Conservation (phyloP, 2,888 invertebrate species). For the Oeneis ivallda region DNA sequence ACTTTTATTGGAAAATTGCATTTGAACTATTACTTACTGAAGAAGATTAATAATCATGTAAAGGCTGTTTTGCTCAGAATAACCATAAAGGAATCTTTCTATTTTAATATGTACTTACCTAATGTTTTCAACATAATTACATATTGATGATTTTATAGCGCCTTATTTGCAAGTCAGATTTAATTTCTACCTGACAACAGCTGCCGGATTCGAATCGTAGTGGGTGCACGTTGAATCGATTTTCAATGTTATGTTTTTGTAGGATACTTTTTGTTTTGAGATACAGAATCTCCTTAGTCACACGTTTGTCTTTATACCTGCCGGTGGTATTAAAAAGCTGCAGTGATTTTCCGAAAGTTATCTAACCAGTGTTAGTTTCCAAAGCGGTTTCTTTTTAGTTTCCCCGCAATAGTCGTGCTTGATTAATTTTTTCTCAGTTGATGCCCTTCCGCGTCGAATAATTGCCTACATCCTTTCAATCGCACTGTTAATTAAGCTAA, state of each 20-base stretch:
- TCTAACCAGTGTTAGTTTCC: constrained; percentile 53
- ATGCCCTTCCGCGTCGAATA: constrained; percentile 63
- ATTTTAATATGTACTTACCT: not conserved
- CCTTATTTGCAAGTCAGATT: not conserved
- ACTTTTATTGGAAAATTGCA: constrained; percentile 23
- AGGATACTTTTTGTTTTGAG: not conserved
- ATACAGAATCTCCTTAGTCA: not conserved
- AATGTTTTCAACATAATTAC: too few species aligned
- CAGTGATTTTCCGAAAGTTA: constrained; percentile 48
- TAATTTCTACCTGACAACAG: not conserved
- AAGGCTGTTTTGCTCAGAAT: constrained; percentile 5
- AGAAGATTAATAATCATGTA: constrained; percentile 1
- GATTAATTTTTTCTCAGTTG: constrained; percentile 60
- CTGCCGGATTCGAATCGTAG: not conserved
- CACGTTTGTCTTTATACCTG: not conserved
- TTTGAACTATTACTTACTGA: constrained; percentile 19
- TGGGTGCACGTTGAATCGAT: constrained; percentile 4
- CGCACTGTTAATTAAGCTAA: constrained; percentile 46
- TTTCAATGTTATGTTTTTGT: constrained; percentile 4
- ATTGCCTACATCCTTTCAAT: constrained; percentile 66
- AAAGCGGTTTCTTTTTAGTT: constrained; percentile 58
- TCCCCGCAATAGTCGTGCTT: constrained; percentile 47
- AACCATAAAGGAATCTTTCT: constrained; percentile 12
- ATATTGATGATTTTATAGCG: not conserved
- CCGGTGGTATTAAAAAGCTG: constrained; percentile 1